phyloP scores from a whole-genome alignment of 1,140 invertebrate genomes.

The Dreissena polymorpha region DNA sequence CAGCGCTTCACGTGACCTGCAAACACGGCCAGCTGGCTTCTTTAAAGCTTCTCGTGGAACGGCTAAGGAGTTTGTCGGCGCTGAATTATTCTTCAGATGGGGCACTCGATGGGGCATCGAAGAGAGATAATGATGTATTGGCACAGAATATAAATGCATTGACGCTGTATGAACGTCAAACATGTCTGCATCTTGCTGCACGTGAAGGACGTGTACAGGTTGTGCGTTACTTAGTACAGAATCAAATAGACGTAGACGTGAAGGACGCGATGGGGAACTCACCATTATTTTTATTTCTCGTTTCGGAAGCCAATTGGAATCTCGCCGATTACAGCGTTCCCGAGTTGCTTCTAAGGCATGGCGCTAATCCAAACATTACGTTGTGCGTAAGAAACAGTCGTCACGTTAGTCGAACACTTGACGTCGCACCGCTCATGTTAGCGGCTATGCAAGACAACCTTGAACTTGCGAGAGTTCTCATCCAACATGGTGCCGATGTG shows the following conservation, averaged over 20 bases:
- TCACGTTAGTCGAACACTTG: not conserved
- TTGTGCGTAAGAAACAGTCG: not conserved
- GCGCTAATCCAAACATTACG: conserved; percentile 38
- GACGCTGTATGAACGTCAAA: conserved; percentile 41
- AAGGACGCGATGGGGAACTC: conserved; percentile 23
- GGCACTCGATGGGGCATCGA: not conserved
- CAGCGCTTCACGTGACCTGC: conserved; percentile 29
- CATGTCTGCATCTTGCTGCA: conserved; percentile 45
- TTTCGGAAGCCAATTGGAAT: not conserved
- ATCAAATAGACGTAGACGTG: conserved; percentile 24
- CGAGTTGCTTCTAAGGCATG: conserved; percentile 28
- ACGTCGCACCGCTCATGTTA: conserved; percentile 28
- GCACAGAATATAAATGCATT: conserved; percentile 36
- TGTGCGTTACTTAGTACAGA: conserved; percentile 17
- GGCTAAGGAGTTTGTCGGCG: not conserved
- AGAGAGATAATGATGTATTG: conserved; percentile 11
- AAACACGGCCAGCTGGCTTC: not conserved
- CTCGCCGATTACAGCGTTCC: conserved; percentile 26
- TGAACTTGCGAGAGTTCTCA: conserved; percentile 33
- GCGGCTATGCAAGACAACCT: conserved; percentile 29
- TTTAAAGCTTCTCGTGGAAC: conserved; percentile 20
- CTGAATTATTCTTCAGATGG: not conserved
- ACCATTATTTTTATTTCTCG: conserved; percentile 31
- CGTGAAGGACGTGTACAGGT: conserved; percentile 24
- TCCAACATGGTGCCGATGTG: conserved; percentile 26